Conservation (phyloP, 2,888 invertebrate genomes). For the Troides aeacus region DNA sequence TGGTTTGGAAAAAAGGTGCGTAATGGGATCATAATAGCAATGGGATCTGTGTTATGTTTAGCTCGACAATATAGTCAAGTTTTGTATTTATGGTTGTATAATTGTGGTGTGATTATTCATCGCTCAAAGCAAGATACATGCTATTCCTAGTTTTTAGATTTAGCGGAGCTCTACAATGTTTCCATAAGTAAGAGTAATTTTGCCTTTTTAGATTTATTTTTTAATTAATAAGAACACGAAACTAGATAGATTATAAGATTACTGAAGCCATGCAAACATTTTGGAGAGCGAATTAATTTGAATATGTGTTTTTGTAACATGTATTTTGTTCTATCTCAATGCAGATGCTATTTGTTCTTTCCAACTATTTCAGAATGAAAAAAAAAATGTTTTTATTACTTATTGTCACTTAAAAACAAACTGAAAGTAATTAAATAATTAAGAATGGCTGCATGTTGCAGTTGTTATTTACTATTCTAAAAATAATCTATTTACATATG, state of each 20-base stretch:
- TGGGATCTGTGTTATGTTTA: not conserved
- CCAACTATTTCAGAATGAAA: not conserved
- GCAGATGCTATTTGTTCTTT: constrained; percentile 1
- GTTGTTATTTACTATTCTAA: too few species aligned
- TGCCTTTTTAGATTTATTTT: constrained; percentile 29
- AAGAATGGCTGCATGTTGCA: too few species aligned
- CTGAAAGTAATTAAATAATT: too few species aligned
- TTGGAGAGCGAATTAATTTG: constrained; percentile 16
- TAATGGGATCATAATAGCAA: not conserved
- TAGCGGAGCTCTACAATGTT: not conserved
- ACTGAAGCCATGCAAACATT: constrained; percentile 18
- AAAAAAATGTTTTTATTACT: not conserved
- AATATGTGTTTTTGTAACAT: constrained; percentile 17
- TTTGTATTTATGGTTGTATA: not conserved
- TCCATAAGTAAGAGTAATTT: constrained; percentile 13
- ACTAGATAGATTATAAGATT: constrained; percentile 23
- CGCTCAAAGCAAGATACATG: not conserved
- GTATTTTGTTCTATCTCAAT: constrained; percentile 20
- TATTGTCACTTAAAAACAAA: not conserved
- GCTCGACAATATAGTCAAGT: not conserved
- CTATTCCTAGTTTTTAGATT: not conserved
- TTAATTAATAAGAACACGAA: constrained; percentile 19
- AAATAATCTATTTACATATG: too few species aligned
- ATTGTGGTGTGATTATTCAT: not conserved
- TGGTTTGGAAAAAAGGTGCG: too few species aligned